Conservation (phyloP, 2,113 vertebrate species). For the Silurus meridionalis region DNA sequence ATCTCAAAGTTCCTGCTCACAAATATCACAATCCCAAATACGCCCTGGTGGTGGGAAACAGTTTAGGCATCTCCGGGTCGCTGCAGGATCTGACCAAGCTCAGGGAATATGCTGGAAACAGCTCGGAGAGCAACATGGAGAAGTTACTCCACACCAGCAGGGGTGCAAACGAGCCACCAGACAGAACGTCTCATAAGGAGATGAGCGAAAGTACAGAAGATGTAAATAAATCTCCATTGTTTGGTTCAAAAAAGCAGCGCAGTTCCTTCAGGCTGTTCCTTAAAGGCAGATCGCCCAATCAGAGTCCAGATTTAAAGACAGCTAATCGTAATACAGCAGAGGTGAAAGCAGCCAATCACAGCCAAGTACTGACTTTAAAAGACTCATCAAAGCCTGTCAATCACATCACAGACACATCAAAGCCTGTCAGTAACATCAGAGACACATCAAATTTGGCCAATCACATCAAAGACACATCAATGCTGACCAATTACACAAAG, state of each 20-base stretch:
- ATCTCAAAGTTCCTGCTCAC: slow-evolving; percentile 82
- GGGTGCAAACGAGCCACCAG: slow-evolving; percentile 25
- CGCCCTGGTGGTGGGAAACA: slow-evolving; percentile 81
- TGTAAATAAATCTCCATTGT: slow-evolving; percentile 47
- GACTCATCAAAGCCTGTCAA: background rate
- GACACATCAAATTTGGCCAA: slow-evolving; percentile 9
- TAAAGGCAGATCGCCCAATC: slow-evolving; percentile 59
- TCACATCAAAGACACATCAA: slow-evolving; percentile 7
- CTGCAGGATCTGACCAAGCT: slow-evolving; percentile 66
- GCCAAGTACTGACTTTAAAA: background rate
- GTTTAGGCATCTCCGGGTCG: slow-evolving; percentile 61
- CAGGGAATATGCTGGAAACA: slow-evolving; percentile 32
- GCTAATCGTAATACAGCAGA: slow-evolving; percentile 10
- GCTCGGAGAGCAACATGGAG: slow-evolving; percentile 49
- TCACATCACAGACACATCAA: slow-evolving; percentile 24
- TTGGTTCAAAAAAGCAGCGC: slow-evolving; percentile 60
- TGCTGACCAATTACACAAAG: slow-evolving; percentile 1
- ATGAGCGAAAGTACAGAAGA: slow-evolving; percentile 47
- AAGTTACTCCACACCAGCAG: slow-evolving; percentile 22
- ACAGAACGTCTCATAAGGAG: slow-evolving; percentile 17
- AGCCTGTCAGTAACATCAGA: background rate
- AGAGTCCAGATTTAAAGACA: slow-evolving; percentile 38
- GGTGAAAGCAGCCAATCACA: slow-evolving; percentile 31
- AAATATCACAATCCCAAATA: slow-evolving; percentile 96
- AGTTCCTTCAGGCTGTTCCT: slow-evolving; percentile 69